Evolutionary conservation across 2,888 invertebrate species (phyloP), one percentile per base, ranked within the genome.

Genomic region (Philhelius pedissequus): DNA sequence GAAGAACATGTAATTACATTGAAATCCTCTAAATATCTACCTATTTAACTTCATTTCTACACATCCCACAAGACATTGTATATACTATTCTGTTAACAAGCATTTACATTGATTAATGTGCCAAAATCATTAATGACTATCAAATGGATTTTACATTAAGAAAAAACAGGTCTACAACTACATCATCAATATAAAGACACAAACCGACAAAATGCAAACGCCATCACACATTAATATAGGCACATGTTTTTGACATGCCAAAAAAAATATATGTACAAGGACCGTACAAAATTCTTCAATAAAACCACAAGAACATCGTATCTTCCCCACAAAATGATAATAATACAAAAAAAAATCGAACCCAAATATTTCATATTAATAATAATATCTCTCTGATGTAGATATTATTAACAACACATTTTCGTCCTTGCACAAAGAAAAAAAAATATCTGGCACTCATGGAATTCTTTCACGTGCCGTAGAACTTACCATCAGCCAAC

Each of bases 71-170:
- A 22, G 62, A 32, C 22, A 30, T 70, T 75, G 75, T 83, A 70
- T 83, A 70, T 45, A 70, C 66, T 43, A 66, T 58, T 66, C 74
- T 83, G 70, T 76, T 80, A 84, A 84, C 79, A 84, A 80, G 84
- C 54, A 71, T 60, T 54, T 43, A 84, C 79, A 71, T 76, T 80
- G 80, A 84, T 80, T 84, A 84, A 80, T 84, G 71, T 75, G 74
- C 68, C 68, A 84, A 84, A 71, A 84, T 80, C 77, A 58, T 38
- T 45, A 66, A 58, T 68, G 68, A 78, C 82, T 50, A 68, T 74
- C 43, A 45, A 83, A 74, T 78, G 62, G 68, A 78, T 62, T 70
- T 79, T 48, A 4, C 27, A 75, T 56, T 56, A 35, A 30, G 15
- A 40, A 48, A 25, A 48, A 48, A n/a, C n/a, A n/a, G 22, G 11